These are phyloP conservation scores for Nothura maculosa DNA, from an alignment of 2,797 vertebrate genomes.

Conservation along the genomic window DNA sequence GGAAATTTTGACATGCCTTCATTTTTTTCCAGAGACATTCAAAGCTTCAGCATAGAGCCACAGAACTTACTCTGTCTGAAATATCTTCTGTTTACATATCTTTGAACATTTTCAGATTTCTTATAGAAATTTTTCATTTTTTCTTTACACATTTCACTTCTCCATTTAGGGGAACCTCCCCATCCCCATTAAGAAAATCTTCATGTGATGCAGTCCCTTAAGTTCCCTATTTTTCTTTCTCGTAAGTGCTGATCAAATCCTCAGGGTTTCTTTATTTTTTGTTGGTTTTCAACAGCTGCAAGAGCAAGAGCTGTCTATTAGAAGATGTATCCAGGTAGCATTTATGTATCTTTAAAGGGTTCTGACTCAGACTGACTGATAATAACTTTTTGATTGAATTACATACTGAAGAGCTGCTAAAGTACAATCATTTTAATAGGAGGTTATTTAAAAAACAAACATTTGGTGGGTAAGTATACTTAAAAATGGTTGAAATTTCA, in stretches of 20 bases:
- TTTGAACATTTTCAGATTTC: background rate
- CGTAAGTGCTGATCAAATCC: background rate
- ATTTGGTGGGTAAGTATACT: background rate
- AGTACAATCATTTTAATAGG: background rate
- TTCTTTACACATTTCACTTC: background rate
- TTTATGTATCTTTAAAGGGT: background rate
- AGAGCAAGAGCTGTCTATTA: background rate
- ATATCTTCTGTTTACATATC: background rate
- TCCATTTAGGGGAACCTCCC: background rate
- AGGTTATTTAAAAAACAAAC: background rate
- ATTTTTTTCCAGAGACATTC: background rate
- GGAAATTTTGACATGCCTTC: background rate
- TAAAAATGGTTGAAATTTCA: background rate
- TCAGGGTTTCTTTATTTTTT: background rate
- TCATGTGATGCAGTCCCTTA: background rate
- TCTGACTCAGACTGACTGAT: background rate
- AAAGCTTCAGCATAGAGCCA: background rate
- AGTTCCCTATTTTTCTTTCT: background rate
- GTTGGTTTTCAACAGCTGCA: background rate
- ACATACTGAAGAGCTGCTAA: background rate
- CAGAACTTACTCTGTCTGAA: background rate
- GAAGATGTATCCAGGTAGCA: background rate
- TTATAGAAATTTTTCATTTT: background rate
- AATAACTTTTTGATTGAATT: constrained; percentile 9
- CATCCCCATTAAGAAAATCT: too few species aligned